Base-by-base conservation (phyloP, 2,888 invertebrate genomes). In the Drosophila prostipennis region DNA sequence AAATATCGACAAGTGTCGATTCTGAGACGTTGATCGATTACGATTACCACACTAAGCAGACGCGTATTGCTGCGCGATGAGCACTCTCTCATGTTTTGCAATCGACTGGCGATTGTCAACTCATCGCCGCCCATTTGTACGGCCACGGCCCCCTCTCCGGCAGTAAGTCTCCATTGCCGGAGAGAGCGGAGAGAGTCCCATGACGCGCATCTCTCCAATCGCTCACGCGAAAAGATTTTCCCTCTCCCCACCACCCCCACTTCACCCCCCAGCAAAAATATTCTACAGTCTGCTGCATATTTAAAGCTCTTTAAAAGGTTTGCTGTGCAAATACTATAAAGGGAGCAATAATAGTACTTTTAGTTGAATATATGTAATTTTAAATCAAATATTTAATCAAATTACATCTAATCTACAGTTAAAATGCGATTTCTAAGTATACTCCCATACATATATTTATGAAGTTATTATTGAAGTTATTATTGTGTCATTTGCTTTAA, bases 1-100 rank as follows among this genome's bases (percentile, higher is more conserved):
- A 92, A 89, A 90, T 92, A 92, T 90, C 91, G 92, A 92, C 92
- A 91, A 91, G 91, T 92, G 91, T 92, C 91, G 90, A 92, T 91
- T 87, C 91, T 87, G 85, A 92, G 90, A 88, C 91, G 91, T 89
- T 92, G 91, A 90, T 92, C 92, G 83, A 90, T 90, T 78, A 87
- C 92, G 83, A 90, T 90, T 79, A 88, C 83, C 89, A 91, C 90
- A 90, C 90, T 91, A 81, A 91, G 87, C 86, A 90, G 78, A 89
- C 89, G 90, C 78, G 74, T 51, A 46, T 78, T 89, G 83, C 86
- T 82, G 83, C 90, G 80, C 89, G 91, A 90, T 89, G 91, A 90
- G 89, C 87, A 86, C 90, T 90, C 83, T 91, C 89, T 91, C 92
- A 91, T 91, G 65, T 54, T 65, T 65, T 91, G 90, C 89, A 89